phyloP scores from a whole-genome alignment of 2,797 vertebrate species.

The Enteromius argenteus region DNA sequence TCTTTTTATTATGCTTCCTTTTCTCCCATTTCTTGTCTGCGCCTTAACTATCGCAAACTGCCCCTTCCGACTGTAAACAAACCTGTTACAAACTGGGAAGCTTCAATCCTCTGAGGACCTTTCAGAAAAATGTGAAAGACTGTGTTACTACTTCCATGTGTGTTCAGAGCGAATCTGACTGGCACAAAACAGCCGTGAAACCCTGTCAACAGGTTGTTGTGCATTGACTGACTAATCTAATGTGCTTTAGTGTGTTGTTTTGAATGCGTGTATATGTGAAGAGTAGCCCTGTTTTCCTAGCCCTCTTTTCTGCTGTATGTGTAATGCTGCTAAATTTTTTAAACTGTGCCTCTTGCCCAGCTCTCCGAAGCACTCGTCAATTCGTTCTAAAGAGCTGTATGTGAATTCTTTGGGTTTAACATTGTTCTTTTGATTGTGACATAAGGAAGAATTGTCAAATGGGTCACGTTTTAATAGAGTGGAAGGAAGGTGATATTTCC shows the following conservation, averaged over 20 bases:
- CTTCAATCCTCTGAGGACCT: not conserved
- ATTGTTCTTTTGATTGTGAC: constrained; percentile 29
- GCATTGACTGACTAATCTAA: constrained; percentile 2
- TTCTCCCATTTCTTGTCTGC: constrained; percentile 23
- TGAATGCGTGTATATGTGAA: constrained; percentile 28
- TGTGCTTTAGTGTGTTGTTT: constrained; percentile 16
- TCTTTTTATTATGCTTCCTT: not conserved
- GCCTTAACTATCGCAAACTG: constrained; percentile 53
- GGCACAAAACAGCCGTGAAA: constrained; percentile 18
- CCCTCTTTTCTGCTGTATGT: constrained; percentile 54
- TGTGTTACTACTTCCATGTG: constrained; percentile 44
- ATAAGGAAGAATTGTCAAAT: constrained; percentile 27
- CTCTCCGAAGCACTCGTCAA: constrained; percentile 16
- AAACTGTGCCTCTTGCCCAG: constrained; percentile 56
- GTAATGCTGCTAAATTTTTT: constrained; percentile 57
- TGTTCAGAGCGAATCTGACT: constrained; percentile 27
- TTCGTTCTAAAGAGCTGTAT: constrained; percentile 34
- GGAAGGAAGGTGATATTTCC: constrained; percentile 39
- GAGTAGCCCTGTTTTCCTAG: not conserved
- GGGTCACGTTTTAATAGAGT: constrained; percentile 32
- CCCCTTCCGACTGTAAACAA: constrained; percentile 39
- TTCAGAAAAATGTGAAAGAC: constrained; percentile 58
- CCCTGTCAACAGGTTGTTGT: not conserved
- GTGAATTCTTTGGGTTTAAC: constrained; percentile 23
- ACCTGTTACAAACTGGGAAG: constrained; percentile 30